Evolutionary conservation across 2,113 vertebrate genomes (phyloP).

Genomic region (Muscicapa adusta): DNA sequence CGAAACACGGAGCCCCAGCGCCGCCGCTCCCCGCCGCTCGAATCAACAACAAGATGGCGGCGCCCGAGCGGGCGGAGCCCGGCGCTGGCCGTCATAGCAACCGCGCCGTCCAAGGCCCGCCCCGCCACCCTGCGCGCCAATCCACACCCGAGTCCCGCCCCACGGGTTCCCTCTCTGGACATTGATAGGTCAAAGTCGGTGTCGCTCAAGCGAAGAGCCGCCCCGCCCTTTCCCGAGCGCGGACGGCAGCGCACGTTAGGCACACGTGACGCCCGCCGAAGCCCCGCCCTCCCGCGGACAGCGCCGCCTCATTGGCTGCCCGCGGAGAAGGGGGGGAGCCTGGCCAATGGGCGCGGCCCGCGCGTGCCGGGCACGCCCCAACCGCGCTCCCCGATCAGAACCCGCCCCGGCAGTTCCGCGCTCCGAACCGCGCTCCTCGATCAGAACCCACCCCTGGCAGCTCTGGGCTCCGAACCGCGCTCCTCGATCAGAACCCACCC

Average conservation of each 20-base stretch:
- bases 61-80: not conserved
- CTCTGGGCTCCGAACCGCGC: not conserved
- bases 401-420: not conserved
- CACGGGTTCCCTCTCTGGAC: fast-evolving
- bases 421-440: not conserved
- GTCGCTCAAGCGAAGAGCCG: not conserved
- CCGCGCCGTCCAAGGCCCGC: not conserved
- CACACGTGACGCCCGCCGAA: not conserved
- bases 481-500: not conserved
- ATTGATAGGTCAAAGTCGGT: fast-evolving
- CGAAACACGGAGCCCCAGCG: not conserved
- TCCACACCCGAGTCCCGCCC: not conserved
- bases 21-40: constrained; percentile 25
- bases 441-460: not conserved
- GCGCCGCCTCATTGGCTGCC: not conserved
- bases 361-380: not conserved
- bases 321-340: fast-evolving
- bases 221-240: not conserved
- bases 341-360: not conserved
- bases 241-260: constrained; percentile 36
- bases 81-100: constrained; percentile 58
- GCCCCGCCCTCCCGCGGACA: not conserved
- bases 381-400: no score
- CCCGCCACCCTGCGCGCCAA: not conserved
- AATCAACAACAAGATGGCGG: constrained; percentile 76